phyloP scores from a whole-genome alignment of 2,888 invertebrate species.

The Dinocampus coccinellae region DNA sequence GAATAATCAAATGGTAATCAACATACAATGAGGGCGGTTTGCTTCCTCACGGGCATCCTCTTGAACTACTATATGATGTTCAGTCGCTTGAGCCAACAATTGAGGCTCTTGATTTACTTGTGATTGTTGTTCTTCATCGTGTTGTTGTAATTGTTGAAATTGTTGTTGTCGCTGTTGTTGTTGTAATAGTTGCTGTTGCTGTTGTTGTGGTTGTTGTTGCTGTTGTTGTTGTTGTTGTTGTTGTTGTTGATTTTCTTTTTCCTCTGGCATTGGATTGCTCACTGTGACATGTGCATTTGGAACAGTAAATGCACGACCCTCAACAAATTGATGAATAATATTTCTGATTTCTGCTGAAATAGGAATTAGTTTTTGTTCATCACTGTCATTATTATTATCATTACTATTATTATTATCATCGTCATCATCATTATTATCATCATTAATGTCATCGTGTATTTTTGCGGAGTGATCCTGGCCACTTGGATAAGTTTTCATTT shows the following conservation, averaged over 20 bases:
- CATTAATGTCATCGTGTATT: too few relatives aligned
- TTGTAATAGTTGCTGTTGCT: constrained; percentile 47
- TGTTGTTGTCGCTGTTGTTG: neutral
- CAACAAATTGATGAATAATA: constrained; percentile 62
- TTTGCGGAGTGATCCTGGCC: constrained; percentile 53
- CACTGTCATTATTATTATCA: constrained; percentile 56
- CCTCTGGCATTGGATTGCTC: constrained; percentile 60
- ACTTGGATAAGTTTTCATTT: constrained; percentile 57
- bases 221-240: constrained; percentile 56
- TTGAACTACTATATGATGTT: constrained; percentile 62
- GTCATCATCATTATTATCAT: too few relatives aligned
- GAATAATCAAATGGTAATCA: constrained; percentile 21
- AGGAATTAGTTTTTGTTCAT: constrained; percentile 59
- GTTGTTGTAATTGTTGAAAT: neutral
- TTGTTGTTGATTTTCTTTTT: constrained; percentile 59
- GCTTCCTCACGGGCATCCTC: constrained; percentile 73
- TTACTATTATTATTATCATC: too few relatives aligned
- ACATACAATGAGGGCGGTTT: constrained; percentile 83
- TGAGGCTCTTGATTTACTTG: neutral
- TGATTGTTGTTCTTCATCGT: constrained; percentile 54
- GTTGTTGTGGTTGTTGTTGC: constrained; percentile 68
- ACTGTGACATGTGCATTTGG: constrained; percentile 56
- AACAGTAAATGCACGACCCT: constrained; percentile 60
- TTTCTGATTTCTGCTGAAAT: constrained; percentile 60
- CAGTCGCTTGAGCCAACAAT: constrained; percentile 32